Evolutionary conservation across 2,888 invertebrate species (phyloP).

Genomic region (Chirona hameri): DNA sequence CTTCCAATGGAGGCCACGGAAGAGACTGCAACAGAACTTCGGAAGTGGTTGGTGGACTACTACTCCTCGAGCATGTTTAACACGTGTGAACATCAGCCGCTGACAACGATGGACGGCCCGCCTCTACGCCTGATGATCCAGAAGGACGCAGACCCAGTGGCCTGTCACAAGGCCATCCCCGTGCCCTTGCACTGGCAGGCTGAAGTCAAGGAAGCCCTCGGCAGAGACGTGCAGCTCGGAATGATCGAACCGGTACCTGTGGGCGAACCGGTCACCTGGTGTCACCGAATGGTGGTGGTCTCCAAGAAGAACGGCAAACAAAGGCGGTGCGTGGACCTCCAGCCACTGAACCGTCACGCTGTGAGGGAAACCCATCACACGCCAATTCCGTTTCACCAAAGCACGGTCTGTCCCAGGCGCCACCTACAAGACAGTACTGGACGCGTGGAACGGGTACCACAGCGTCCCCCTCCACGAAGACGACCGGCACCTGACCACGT

Average conservation of each 20-base stretch:
- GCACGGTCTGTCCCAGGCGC: slow-evolving; percentile 4
- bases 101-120: slow-evolving; percentile 7
- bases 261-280: slow-evolving; percentile 30
- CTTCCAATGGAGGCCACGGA: no score
- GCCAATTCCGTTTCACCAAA: slow-evolving; percentile 14
- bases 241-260: slow-evolving; percentile 28
- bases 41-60: no score
- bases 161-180: slow-evolving; percentile 30
- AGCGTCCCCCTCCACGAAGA: slow-evolving; percentile 23
- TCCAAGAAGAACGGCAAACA: slow-evolving; percentile 32
- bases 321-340: slow-evolving; percentile 29
- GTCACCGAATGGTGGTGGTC: slow-evolving; percentile 34
- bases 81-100: no score
- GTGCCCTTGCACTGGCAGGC: slow-evolving; percentile 33
- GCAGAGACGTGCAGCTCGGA: slow-evolving; percentile 31
- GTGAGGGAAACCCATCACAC: slow-evolving; percentile 32
- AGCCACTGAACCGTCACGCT: slow-evolving; percentile 25
- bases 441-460: slow-evolving; percentile 32
- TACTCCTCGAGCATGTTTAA: no score
- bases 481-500: slow-evolving; percentile 30
- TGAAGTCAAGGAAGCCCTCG: slow-evolving; percentile 30
- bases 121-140: slow-evolving; percentile 33
- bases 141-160: slow-evolving; percentile 13
- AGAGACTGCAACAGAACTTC: no score
- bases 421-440: slow-evolving; percentile 27